phyloP scores from a whole-genome alignment of 2,113 vertebrate genomes.

The Platysteira castanea region DNA sequence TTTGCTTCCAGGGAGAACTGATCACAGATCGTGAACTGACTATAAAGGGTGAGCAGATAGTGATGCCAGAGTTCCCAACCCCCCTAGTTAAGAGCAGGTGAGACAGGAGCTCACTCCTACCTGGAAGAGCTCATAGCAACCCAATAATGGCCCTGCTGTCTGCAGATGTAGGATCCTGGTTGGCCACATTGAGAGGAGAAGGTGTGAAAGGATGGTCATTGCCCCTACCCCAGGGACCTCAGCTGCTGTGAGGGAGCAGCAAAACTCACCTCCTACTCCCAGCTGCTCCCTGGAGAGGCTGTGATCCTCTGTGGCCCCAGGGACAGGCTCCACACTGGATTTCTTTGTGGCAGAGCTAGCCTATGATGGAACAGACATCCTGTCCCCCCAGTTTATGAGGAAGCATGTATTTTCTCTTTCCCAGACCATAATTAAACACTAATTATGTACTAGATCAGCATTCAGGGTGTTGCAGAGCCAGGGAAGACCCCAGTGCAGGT shows the following conservation, averaged over 20 bases:
- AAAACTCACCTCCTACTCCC: background rate
- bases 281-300: background rate
- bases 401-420: background rate
- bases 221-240: background rate
- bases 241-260: background rate
- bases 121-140: background rate
- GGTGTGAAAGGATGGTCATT: background rate
- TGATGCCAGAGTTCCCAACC: background rate
- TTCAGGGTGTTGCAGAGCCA: background rate
- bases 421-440: background rate
- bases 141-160: background rate
- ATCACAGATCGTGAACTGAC: background rate
- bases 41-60: background rate
- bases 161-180: background rate
- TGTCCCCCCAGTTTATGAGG: background rate
- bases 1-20: background rate
- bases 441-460: background rate
- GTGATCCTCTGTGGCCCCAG: background rate
- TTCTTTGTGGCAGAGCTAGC: background rate
- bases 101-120: background rate
- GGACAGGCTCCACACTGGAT: background rate
- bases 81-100: background rate
- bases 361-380: background rate
- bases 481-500: background rate
- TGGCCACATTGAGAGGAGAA: background rate